phyloP scores from a whole-genome alignment of 2,888 invertebrate genomes.

The Penaeus monodon region DNA sequence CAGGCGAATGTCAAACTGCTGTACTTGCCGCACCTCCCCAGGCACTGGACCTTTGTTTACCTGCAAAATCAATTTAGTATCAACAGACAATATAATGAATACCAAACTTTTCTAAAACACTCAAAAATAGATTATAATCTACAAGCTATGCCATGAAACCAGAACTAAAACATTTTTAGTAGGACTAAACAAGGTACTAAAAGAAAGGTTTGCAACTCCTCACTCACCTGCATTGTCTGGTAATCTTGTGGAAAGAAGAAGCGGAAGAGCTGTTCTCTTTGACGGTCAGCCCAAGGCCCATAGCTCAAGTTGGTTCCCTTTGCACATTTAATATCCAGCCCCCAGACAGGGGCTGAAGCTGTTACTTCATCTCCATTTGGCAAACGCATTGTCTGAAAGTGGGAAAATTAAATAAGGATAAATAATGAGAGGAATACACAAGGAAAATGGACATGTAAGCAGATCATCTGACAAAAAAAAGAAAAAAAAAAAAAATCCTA shows the following conservation, averaged over 20 bases:
- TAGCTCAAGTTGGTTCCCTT: conserved; percentile 80
- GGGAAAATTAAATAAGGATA: background rate
- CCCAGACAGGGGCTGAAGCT: conserved; percentile 94
- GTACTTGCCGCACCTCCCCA: conserved; percentile 88
- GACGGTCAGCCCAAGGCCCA: conserved; percentile 98
- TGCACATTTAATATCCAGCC: conserved; percentile 85
- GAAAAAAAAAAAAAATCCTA: background rate
- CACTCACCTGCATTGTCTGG: conserved; percentile 57
- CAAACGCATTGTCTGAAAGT: conserved; percentile 48
- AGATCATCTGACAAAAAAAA: background rate
- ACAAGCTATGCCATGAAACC: too few species aligned
- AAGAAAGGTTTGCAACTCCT: too few species aligned
- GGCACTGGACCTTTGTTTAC: conserved; percentile 79
- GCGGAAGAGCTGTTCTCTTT: conserved; percentile 92
- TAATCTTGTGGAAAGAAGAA: conserved; percentile 87
- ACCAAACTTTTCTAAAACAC: background rate
- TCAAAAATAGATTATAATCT: too few species aligned
- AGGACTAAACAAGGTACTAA: too few species aligned
- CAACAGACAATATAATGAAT: background rate
- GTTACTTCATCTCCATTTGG: conserved; percentile 81
- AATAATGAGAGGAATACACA: background rate
- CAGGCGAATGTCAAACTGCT: conserved; percentile 91
- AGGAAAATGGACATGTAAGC: background rate
- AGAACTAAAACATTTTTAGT: too few species aligned
- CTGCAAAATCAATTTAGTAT: background rate